Evolutionary conservation across 2,888 invertebrate genomes (phyloP).

Genomic region (Callyntrura sp.): DNA sequence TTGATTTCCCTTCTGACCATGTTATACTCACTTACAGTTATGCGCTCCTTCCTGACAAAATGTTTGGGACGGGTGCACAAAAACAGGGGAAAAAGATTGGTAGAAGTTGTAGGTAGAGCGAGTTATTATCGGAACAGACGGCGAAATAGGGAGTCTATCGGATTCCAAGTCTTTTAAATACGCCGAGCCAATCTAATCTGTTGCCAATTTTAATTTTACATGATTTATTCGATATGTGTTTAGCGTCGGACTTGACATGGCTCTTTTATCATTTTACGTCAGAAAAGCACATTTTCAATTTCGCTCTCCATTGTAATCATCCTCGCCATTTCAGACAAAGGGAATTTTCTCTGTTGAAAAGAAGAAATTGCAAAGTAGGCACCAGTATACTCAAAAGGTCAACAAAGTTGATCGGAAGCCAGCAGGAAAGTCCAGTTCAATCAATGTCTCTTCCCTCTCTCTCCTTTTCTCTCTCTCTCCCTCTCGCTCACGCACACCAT

Average conservation of each 20-base stretch:
- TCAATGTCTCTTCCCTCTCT: constrained; percentile 24
- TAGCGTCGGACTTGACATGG: too few relatives aligned
- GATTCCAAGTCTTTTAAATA: too few relatives aligned
- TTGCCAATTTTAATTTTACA: too few relatives aligned
- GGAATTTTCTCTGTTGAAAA: neutral
- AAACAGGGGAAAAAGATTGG: neutral
- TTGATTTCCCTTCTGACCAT: constrained; percentile 1
- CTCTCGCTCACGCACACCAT: constrained; percentile 3
- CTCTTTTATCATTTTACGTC: neutral
- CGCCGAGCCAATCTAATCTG: too few relatives aligned
- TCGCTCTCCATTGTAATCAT: neutral
- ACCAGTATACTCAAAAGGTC: constrained; percentile 32
- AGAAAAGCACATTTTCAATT: constrained; percentile 5
- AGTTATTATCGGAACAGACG: too few relatives aligned
- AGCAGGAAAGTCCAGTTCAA: constrained; percentile 34
- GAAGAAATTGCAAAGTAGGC: neutral
- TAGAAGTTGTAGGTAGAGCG: neutral
- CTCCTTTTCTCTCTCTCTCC: neutral
- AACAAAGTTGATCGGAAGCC: neutral
- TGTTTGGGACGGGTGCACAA: neutral
- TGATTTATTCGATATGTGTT: too few relatives aligned
- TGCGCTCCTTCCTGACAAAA: neutral
- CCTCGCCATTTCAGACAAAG: neutral
- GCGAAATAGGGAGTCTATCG: too few relatives aligned
- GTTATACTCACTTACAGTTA: neutral